These are phyloP conservation scores for Sternarchorhynchus goeldii DNA, from an alignment of 2,797 vertebrate species.

Conservation along the genomic window DNA sequence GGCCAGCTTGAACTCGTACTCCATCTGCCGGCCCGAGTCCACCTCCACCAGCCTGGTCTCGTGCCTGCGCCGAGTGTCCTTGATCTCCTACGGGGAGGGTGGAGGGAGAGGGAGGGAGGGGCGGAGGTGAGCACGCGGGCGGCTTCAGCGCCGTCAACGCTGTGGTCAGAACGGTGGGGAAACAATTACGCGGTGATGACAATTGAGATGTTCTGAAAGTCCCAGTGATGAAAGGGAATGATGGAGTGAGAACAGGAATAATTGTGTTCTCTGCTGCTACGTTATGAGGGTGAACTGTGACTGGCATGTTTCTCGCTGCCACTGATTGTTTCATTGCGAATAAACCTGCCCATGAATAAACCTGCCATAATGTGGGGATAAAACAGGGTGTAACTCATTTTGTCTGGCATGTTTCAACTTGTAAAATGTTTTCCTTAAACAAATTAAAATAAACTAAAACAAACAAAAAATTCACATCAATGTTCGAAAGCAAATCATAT, in stretches of 20 bases:
- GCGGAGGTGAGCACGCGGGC: too few relatives aligned
- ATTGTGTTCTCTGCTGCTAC: too few relatives aligned
- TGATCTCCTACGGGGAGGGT: constrained; percentile 80
- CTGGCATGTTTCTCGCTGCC: too few relatives aligned
- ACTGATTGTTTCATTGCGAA: neutral
- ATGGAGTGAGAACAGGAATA: too few relatives aligned
- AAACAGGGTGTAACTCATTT: neutral
- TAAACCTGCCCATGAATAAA: neutral
- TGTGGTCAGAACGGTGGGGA: neutral
- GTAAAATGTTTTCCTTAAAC: neutral
- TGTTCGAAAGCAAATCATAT: too few relatives aligned
- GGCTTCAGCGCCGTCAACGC: too few relatives aligned
- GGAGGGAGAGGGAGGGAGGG: neutral
- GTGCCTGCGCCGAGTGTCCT: constrained; percentile 79
- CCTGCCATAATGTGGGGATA: neutral
- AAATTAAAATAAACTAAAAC: neutral
- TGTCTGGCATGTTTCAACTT: neutral
- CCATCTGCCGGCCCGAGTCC: constrained; percentile 81
- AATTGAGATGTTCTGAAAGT: too few relatives aligned
- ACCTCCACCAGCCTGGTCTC: constrained; percentile 83
- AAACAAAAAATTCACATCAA: too few relatives aligned
- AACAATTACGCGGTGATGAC: too few relatives aligned
- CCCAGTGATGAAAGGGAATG: too few relatives aligned
- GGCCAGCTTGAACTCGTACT: constrained; percentile 85
- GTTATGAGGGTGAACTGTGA: too few relatives aligned